Evolutionary conservation across 2,797 vertebrate genomes (phyloP).

Genomic region (Micrastur ruficollis): DNA sequence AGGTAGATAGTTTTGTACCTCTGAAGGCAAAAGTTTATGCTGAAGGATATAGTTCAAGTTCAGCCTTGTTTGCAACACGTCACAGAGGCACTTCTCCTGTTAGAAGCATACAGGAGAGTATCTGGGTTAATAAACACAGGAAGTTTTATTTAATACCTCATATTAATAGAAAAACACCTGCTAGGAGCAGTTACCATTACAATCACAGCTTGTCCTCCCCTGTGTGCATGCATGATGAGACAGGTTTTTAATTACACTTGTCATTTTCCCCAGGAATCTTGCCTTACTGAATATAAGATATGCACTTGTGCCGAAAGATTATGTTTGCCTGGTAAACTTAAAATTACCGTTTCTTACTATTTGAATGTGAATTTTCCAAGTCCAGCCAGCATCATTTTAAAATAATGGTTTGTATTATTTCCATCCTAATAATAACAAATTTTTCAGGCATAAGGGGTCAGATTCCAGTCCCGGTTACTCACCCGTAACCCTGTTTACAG

Average conservation of each 20-base stretch:
- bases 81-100: neutral
- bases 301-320: neutral
- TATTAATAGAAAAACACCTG: slow-evolving; percentile 37
- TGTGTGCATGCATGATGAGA: neutral
- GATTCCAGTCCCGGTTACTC: neutral
- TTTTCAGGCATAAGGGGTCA: neutral
- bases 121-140: neutral
- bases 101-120: neutral
- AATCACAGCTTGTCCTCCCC: slow-evolving; percentile 32
- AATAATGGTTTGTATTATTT: neutral
- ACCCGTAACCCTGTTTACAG: neutral
- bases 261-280: slow-evolving; percentile 28
- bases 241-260: slow-evolving; percentile 56
- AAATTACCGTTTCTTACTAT: neutral
- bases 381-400: neutral
- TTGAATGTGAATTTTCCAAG: neutral
- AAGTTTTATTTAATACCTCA: slow-evolving; percentile 8
- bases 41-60: neutral
- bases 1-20: neutral
- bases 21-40: neutral
- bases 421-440: neutral
- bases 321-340: neutral
- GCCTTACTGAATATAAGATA: neutral
- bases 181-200: slow-evolving; percentile 6
- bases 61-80: neutral